Conservation (phyloP, 1,140 invertebrate species). For the Solenopsis invicta region DNA sequence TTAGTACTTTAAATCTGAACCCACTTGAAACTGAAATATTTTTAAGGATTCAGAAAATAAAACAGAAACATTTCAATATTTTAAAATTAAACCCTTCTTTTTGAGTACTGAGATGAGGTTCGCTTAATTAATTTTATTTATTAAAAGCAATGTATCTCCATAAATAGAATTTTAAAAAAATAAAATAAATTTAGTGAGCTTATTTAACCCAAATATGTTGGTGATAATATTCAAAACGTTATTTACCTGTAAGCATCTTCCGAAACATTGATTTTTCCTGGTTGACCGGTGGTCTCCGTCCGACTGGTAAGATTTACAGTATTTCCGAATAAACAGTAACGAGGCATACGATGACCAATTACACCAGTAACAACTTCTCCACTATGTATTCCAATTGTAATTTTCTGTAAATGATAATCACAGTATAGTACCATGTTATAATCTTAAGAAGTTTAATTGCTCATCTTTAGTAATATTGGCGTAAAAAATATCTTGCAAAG, state of each 20-base stretch:
- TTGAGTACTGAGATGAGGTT: too few species aligned
- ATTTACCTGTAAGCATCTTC: constrained; percentile 96
- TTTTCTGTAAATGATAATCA: constrained; percentile 89
- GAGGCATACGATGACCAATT: constrained; percentile 98
- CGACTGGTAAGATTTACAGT: constrained; percentile 98
- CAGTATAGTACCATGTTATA: background rate
- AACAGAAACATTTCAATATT: too few species aligned
- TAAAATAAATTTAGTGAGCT: too few species aligned
- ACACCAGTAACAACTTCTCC: constrained; percentile 98
- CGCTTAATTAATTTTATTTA: too few species aligned
- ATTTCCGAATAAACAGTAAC: constrained; percentile 99
- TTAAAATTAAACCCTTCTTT: too few species aligned
- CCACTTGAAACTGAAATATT: too few species aligned
- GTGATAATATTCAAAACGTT: background rate
- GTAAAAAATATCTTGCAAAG: background rate
- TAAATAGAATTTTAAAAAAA: too few species aligned
- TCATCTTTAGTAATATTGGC: background rate
- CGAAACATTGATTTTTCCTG: constrained; percentile 97
- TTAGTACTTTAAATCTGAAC: too few species aligned
- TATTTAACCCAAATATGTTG: background rate
- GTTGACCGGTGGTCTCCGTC: constrained; percentile 97
- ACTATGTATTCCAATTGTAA: constrained; percentile 98
- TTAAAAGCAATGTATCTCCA: too few species aligned
- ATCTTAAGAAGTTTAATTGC: background rate
- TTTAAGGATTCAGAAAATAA: too few species aligned